Conservation (phyloP, 1,140 invertebrate species). For the Scylla paramamosain region DNA sequence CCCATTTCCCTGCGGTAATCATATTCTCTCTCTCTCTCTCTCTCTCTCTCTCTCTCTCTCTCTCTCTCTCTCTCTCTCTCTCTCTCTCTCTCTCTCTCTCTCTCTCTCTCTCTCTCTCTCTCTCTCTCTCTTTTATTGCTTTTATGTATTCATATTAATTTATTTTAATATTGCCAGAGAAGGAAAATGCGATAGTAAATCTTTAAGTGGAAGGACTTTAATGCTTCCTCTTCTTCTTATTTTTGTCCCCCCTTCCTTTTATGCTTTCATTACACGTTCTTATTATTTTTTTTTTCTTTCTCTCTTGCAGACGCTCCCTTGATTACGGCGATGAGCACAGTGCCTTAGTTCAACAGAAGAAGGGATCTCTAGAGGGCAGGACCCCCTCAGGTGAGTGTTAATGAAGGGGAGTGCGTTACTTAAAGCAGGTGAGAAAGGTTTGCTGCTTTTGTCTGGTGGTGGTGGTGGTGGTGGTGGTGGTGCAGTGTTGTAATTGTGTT, state of each 20-base stretch:
- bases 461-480: not conserved
- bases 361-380: constrained; percentile 63
- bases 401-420: not conserved
- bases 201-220: too few relatives aligned
- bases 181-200: too few relatives aligned
- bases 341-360: constrained; percentile 70
- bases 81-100: too few relatives aligned
- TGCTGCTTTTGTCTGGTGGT: not conserved
- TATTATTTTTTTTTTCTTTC: not conserved
- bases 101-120: too few relatives aligned
- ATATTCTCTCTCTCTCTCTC: too few relatives aligned
- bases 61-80: too few relatives aligned
- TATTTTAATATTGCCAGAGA: too few relatives aligned
- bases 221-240: too few relatives aligned
- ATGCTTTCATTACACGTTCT: not conserved
- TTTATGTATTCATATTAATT: too few relatives aligned
- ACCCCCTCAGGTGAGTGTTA: constrained; percentile 45
- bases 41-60: too few relatives aligned
- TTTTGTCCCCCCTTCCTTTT: not conserved
- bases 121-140: too few relatives aligned
- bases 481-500: not conserved
- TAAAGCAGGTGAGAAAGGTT: not conserved
- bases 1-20: too few relatives aligned
- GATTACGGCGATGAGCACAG: constrained; percentile 64
- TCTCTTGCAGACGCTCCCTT: constrained; percentile 55